Percentiles rank a stretch among this genome's conserved stretches.
These are phyloP conservation scores for Eupleurogrammus muticus DNA, from an alignment of 2,797 vertebrate genomes.

Conservation along the genomic window DNA sequence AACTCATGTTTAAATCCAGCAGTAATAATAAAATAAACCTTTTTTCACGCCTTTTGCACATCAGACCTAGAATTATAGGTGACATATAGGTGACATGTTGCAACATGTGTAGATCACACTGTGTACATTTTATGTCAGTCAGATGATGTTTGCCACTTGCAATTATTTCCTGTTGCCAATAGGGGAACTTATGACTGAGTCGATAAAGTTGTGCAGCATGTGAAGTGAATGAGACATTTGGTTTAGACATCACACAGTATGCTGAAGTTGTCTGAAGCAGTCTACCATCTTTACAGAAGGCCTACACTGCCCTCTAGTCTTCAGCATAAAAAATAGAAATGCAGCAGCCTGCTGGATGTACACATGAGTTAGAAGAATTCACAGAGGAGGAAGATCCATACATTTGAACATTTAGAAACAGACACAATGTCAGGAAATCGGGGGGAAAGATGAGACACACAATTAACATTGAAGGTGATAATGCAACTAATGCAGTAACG, in stretches of 20 bases:
- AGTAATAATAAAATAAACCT: background rate
- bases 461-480: background rate
- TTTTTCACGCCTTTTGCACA: too few species aligned
- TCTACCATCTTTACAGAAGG: background rate
- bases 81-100: too few species aligned
- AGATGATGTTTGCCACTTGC: too few species aligned
- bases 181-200: too few species aligned
- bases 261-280: too few species aligned
- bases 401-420: slow-evolving; percentile 27
- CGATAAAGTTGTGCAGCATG: too few species aligned
- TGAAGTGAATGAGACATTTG: too few species aligned
- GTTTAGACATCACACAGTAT: too few species aligned
- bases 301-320: slow-evolving; percentile 30
- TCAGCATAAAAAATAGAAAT: background rate
- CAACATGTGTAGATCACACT: too few species aligned
- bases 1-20: slow-evolving; percentile 60
- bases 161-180: too few species aligned
- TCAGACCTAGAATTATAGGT: too few species aligned
- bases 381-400: slow-evolving; percentile 6
- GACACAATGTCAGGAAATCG: slow-evolving; percentile 26
- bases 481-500: slow-evolving; percentile 30
- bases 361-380: slow-evolving; percentile 52
- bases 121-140: too few species aligned
- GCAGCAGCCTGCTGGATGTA: slow-evolving; percentile 35
- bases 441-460: background rate